A percentile compares a stretch with the other conserved stretches of the same genome.
These are phyloP conservation scores for Lepus townsendii DNA, from an alignment of 2,797 vertebrate genomes.

Conservation along the genomic window DNA sequence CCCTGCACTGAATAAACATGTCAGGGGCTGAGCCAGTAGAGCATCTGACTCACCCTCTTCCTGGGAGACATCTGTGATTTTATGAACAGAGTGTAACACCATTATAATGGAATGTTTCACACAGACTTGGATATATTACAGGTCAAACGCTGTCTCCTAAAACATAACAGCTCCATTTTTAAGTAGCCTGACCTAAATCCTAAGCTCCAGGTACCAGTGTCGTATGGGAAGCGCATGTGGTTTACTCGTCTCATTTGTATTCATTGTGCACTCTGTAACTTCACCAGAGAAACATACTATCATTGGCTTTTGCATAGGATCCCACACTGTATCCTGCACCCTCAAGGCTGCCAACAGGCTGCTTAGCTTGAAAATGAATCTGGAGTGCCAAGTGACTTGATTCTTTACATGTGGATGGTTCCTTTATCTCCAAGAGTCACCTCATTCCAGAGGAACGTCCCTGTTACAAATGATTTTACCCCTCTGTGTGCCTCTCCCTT, in stretches of 20 bases:
- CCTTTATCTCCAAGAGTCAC: background rate
- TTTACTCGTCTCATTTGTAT: background rate
- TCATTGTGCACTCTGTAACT: background rate
- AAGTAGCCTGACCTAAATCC: conserved; percentile 46
- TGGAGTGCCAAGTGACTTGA: background rate
- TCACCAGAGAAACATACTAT: background rate
- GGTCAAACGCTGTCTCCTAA: conserved; percentile 54
- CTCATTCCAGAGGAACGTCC: background rate
- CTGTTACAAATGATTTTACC: rapidly evolving
- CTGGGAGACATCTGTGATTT: conserved; percentile 70
- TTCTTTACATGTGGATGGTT: rapidly evolving
- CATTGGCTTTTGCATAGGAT: background rate
- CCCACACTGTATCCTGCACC: too few relatives aligned
- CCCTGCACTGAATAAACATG: conserved; percentile 51
- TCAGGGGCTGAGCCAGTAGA: background rate
- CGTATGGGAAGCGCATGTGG: background rate
- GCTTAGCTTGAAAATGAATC: background rate
- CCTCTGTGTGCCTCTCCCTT: background rate
- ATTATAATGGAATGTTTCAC: conserved; percentile 50
- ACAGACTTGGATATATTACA: conserved; percentile 60
- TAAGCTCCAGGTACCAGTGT: background rate
- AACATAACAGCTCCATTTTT: conserved; percentile 58
- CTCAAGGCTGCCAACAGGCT: too few relatives aligned
- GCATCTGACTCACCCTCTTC: conserved; percentile 50
- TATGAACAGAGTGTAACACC: conserved; percentile 55